Percentiles rank a stretch among this genome's conserved stretches.
phyloP scores from a whole-genome alignment of 2,797 vertebrate species.

The Tokudaia tokunoshimensis region DNA sequence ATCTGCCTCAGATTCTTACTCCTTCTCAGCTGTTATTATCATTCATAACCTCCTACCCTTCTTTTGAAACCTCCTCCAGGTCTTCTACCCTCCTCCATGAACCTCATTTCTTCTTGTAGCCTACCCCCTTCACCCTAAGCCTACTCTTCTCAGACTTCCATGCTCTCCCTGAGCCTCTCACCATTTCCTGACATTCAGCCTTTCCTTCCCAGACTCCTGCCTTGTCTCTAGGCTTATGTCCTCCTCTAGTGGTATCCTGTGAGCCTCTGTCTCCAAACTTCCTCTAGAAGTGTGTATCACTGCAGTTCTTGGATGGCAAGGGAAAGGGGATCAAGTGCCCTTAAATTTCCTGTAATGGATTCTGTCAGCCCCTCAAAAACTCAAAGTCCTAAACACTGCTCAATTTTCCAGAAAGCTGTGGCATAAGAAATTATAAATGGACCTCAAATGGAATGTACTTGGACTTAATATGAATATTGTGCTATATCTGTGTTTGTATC shows the following conservation, averaged over 20 bases:
- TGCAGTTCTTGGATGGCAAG: too few species aligned
- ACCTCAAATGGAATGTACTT: conserved; percentile 84
- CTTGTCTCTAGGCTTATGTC: neutral
- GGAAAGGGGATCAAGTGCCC: too few species aligned
- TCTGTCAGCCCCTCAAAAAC: too few species aligned
- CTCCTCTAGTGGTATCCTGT: neutral
- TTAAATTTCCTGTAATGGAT: too few species aligned
- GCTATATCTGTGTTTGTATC: conserved; percentile 87
- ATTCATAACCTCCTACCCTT: neutral
- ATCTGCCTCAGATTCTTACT: neutral
- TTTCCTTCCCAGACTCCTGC: neutral
- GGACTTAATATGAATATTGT: conserved; percentile 84
- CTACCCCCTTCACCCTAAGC: neutral
- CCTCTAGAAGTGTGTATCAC: neutral
- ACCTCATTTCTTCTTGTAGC: neutral
- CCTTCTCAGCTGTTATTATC: neutral
- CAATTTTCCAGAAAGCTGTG: conserved; percentile 87
- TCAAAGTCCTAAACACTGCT: too few species aligned
- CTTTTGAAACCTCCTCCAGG: neutral
- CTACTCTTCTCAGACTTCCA: neutral
- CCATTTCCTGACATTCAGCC: neutral
- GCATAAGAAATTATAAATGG: conserved; percentile 99
- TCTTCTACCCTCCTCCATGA: neutral
- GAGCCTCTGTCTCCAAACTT: neutral
- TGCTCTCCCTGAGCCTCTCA: neutral